Evolutionary conservation across 2,888 invertebrate species (phyloP), one percentile per base, ranked within the genome.

Genomic region (Dasysyrphus albostriatus): DNA sequence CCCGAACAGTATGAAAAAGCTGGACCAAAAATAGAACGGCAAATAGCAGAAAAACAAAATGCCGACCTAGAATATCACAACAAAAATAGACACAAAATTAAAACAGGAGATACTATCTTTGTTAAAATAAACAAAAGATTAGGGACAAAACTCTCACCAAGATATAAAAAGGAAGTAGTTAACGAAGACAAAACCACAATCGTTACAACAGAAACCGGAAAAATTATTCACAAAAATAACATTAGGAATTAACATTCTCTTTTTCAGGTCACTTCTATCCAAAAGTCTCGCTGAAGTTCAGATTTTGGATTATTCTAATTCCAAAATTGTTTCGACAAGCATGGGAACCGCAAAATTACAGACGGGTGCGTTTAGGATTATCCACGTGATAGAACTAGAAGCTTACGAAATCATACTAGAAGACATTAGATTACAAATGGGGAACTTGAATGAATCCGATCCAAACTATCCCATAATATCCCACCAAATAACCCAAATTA

Each of bases 131-230:
- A 82, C 19, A 82, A 72, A 76, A 16, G 70, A 56, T 34, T 82
- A 72, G 76, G 24, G 24, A 24, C 24, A 24, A 24, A 24, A 24
- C 24, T 24, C 24, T 24, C 24, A 24, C 24, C 24, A 24, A 24
- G 24, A 24, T 24, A 24, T 24, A 24, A 24, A 3, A 24, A 24
- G 76, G 69, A 80, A 63, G 61, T 58, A 10, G 74, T 83, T 6
- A 73, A 83, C 24, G 88, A 83, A 54, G 73, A 83, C 34, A 83
- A 54, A 58, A 58, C 56, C 29, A 81, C 74, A 10, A 47, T 54
- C 8, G 34, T 87, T 9, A 12, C 79, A 16, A 83, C 88, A 5
- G 44, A 72, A 61, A 73, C 73, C 5, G 76, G 76, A 3, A 69
- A 58, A 39, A 59, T 67, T 5, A 42, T 76, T 7, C 76, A 69